Evolutionary conservation across 2,113 vertebrate species (phyloP), one percentile per base, ranked within the genome.

Genomic region (Rhizomys pruinosus): DNA sequence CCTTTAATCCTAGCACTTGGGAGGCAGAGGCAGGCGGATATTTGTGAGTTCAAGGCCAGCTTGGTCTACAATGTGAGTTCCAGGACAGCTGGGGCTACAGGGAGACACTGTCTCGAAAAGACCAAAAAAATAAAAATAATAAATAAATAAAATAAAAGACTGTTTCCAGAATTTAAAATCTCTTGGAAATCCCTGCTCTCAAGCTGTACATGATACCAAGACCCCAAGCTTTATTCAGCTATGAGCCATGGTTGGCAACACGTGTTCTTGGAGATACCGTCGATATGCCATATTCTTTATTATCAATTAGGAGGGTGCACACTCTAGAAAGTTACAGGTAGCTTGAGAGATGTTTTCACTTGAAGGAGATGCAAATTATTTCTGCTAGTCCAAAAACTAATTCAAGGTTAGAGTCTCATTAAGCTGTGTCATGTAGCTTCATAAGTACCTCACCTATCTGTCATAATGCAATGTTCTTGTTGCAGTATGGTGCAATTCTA

Each of bases 341-440:
- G 71, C 79, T 77, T 66, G 27, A n/a, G 34, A 80, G 39, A 76
- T 71, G 17, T 34, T 80, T 95, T 71, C 76, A 44, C 84, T 79
- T 88, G 59, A n/a, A 34, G 64, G 59, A 88, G n/a, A 86, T 72
- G 52, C 22, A 94, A 91, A 94, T 86, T 5, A 81, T 72, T 86
- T 80, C 11, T 80, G 20, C 68, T 80, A 7, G 57, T 55, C 72
- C 69, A 29, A 84, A 91, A 93, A 77, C 29, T 2, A 74, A 69
- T 29, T 59, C n/a, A 72, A 86, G 76, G 29, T 82, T 89, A 71
- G 42, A 19, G 9, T 42, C 84, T 69, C 77, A 57, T 66, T 64
- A 13, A 29, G 4, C 34, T 17, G 1, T 11, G 15, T 69, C 37
- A 37, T 27, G 77, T 59, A 73, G 42, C n/a, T 23, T 52, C 27